Conservation (phyloP, 1,140 invertebrate species). For the Zaprionus davidi region DNA sequence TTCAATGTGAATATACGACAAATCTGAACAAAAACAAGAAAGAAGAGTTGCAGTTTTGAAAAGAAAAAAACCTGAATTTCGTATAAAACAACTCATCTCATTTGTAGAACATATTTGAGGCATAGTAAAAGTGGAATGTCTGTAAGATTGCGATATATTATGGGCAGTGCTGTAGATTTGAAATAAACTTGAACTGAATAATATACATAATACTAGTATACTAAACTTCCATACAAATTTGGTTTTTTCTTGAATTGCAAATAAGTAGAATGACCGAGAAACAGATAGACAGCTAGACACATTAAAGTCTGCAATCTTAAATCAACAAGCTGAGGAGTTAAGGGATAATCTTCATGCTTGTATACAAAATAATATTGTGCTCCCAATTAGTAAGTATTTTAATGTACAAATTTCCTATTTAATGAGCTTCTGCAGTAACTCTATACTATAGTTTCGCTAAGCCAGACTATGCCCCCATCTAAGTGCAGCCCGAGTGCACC, state of each 20-base stretch:
- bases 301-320: no score
- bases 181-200: no score
- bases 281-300: no score
- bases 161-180: no score
- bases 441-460: not conserved
- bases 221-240: no score
- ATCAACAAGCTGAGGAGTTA: not conserved
- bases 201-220: no score
- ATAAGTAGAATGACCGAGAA: no score
- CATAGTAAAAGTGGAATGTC: no score
- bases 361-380: not conserved
- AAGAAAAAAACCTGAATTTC: not conserved
- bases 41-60: not conserved
- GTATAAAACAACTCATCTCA: not conserved
- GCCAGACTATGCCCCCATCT: not conserved
- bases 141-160: no score
- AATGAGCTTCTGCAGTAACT: not conserved
- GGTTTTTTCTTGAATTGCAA: no score
- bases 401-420: not conserved
- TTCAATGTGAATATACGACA: constrained; percentile 31
- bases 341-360: not conserved
- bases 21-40: constrained; percentile 14
- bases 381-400: not conserved
- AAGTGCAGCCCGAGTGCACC: not conserved
- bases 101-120: no score